Percentiles rank a stretch among this genome's conserved stretches.
phyloP scores from a whole-genome alignment of 2,888 invertebrate genomes.

The Penaeus monodon region DNA sequence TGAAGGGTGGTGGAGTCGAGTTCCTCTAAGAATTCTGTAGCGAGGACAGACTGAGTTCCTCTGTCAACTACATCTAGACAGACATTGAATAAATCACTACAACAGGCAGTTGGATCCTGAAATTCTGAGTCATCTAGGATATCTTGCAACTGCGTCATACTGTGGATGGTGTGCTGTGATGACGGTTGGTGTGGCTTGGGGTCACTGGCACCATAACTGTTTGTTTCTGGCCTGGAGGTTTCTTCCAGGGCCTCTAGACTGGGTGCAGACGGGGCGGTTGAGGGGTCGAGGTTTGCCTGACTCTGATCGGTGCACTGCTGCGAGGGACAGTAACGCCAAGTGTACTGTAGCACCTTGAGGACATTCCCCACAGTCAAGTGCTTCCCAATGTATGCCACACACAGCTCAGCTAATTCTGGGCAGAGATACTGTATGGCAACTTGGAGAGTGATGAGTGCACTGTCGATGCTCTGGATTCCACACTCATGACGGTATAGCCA shows the following conservation, averaged over 20 bases:
- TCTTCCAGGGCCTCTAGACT: slow-evolving; percentile 42
- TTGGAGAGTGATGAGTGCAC: slow-evolving; percentile 79
- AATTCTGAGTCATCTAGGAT: slow-evolving; percentile 41
- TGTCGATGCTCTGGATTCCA: slow-evolving; percentile 55
- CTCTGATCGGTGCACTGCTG: background rate
- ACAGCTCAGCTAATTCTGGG: slow-evolving; percentile 78
- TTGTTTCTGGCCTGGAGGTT: background rate
- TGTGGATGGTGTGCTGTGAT: slow-evolving; percentile 30
- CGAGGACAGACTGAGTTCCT: slow-evolving; percentile 74
- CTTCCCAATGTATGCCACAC: slow-evolving; percentile 78
- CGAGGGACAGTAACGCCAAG: slow-evolving; percentile 66
- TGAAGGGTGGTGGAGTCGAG: slow-evolving; percentile 77
- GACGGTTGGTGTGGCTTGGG: background rate
- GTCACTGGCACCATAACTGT: background rate
- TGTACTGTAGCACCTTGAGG: slow-evolving; percentile 75
- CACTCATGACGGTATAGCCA: slow-evolving; percentile 63
- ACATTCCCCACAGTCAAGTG: slow-evolving; percentile 78
- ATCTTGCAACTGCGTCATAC: slow-evolving; percentile 33
- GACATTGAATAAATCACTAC: slow-evolving; percentile 77
- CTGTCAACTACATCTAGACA: slow-evolving; percentile 78
- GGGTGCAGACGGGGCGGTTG: slow-evolving; percentile 49
- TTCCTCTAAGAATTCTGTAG: slow-evolving; percentile 75
- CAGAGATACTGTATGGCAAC: slow-evolving; percentile 83
- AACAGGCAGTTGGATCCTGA: slow-evolving; percentile 68
- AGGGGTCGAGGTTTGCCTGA: background rate